These are phyloP conservation scores for Neria commutata DNA, from an alignment of 2,888 invertebrate species.

Conservation along the genomic window DNA sequence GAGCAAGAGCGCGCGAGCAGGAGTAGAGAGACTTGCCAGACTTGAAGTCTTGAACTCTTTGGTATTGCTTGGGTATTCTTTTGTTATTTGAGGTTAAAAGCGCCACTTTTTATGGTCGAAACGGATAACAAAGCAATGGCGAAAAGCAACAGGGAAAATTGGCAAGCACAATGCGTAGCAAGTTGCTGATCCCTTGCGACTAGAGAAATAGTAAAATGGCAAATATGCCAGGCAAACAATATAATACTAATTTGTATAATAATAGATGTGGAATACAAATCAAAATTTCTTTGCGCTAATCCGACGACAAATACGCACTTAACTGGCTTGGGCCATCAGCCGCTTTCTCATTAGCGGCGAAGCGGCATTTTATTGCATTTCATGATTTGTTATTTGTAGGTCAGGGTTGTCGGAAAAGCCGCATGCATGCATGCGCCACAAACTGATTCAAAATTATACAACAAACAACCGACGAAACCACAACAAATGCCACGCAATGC, in stretches of 20 bases:
- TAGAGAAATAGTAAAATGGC: too few relatives aligned
- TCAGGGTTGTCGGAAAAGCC: conserved; percentile 32
- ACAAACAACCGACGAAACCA: not conserved
- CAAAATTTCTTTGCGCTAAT: too few relatives aligned
- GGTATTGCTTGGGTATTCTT: not conserved
- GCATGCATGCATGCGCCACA: too few relatives aligned
- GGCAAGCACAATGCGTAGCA: not conserved
- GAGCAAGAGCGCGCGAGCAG: not conserved
- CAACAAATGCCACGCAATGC: not conserved
- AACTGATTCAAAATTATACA: not conserved
- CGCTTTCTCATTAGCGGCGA: too few relatives aligned
- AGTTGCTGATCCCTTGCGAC: too few relatives aligned
- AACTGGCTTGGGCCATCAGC: too few relatives aligned
- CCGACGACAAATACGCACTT: too few relatives aligned
- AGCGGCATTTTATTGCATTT: conserved; percentile 6
- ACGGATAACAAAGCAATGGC: not conserved
- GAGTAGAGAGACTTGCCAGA: not conserved
- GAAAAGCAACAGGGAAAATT: not conserved
- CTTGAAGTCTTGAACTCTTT: not conserved
- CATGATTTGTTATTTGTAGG: conserved; percentile 36
- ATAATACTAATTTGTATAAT: too few relatives aligned
- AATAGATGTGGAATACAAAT: too few relatives aligned
- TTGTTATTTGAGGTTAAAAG: not conserved
- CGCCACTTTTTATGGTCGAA: not conserved
- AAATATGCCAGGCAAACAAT: too few relatives aligned